Evolutionary conservation across 2,797 vertebrate genomes (phyloP), one percentile per base, ranked within the genome.

Genomic region (Danionella dracula): DNA sequence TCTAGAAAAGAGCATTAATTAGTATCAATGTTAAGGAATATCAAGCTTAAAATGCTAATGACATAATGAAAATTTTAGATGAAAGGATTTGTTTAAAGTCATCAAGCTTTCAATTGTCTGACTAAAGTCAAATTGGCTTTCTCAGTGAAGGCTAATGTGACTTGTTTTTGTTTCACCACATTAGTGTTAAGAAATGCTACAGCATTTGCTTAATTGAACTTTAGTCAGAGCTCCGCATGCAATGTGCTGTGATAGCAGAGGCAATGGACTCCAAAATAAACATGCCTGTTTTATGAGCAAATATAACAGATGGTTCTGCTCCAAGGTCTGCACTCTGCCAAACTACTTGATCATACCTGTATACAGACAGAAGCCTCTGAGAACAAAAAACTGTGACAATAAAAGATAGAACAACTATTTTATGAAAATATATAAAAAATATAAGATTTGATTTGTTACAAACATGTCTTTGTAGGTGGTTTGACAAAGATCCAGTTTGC

Each of bases 231-330:
- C 44, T 42, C 48, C 71, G 29, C 64, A 68, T 74, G 67, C 51
- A 58, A 73, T 55, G 49, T 54, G 62, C 70, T 68, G 60, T 55
- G 66, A 38, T n/a, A 64, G 57, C 73, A 59, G 46, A 34, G 27
- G 53, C 63, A 46, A 11, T 17, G 45, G 23, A 53, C 56, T 68
- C 71, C 74, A 78, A 82, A 55, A 77, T 45, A 73, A 79, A 74
- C 69, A 69, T 19, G 23, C 5, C 53, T 55, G 75, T 71, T 64
- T 77, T 73, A 74, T 49, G 40, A 63, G 51, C 62, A 76, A 68
- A 72, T 66, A 56, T 66, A 73, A 70, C 59, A 61, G 56, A 21
- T 69, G 46, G 54, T 65, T 69, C n/a, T 55, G 56, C 48, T 70
- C 61, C 57, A 73, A 70, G 5, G 21, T 23, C n/a, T 29, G 7